Evolutionary conservation across 2,888 invertebrate species (phyloP).

Genomic region (Hedya salicella): DNA sequence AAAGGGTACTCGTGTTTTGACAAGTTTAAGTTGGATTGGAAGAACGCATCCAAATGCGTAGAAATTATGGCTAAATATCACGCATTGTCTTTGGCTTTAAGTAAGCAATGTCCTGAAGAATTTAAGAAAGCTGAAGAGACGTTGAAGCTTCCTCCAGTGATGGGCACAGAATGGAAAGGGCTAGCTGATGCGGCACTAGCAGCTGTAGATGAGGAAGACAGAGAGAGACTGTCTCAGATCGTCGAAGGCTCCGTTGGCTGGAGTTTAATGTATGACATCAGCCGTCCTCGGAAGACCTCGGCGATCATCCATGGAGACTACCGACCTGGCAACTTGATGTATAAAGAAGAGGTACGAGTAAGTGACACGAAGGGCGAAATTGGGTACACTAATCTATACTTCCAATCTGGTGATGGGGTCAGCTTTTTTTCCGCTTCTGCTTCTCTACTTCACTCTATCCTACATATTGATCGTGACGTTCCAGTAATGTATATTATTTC

Average conservation of each 20-base stretch:
- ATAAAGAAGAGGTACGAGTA: constrained; percentile 20
- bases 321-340: constrained; percentile 22
- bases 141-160: not conserved
- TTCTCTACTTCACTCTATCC: too few relatives aligned
- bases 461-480: too few relatives aligned
- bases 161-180: not conserved
- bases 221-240: not conserved
- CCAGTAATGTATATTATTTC: too few relatives aligned
- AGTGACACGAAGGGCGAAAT: not conserved
- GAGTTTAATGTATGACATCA: not conserved
- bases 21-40: constrained; percentile 15
- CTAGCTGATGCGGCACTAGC: constrained; percentile 10
- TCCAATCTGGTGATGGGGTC: too few relatives aligned
- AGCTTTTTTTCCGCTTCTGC: too few relatives aligned
- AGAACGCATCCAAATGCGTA: constrained; percentile 25
- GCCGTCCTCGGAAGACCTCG: constrained; percentile 6
- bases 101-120: constrained; percentile 16
- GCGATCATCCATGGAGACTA: constrained; percentile 23
- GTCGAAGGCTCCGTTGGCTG: constrained; percentile 4
- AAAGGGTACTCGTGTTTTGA: constrained; percentile 17
- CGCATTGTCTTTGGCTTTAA: constrained; percentile 23
- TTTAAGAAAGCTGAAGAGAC: constrained; percentile 1
- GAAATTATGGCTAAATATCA: constrained; percentile 30
- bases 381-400: too few relatives aligned
- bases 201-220: constrained; percentile 19